These are phyloP conservation scores for Plecturocebus donacophilus DNA, from an alignment of 2,113 vertebrate genomes.

Conservation along the genomic window DNA sequence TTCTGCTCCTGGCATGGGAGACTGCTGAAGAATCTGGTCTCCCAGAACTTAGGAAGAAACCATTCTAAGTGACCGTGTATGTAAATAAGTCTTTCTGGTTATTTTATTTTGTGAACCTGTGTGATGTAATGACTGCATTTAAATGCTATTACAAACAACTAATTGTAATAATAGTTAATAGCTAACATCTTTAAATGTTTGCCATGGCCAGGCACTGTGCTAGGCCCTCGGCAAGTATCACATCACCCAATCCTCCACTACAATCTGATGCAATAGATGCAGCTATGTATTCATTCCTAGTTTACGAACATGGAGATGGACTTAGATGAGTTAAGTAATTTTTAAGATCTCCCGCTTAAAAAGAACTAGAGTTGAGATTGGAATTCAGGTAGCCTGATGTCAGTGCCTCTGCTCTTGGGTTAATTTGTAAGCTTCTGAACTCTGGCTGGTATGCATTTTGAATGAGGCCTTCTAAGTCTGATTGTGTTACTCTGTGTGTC, in stretches of 20 bases:
- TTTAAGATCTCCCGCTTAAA: neutral
- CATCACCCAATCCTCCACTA: neutral
- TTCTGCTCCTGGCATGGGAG: neutral
- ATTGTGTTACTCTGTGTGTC: neutral
- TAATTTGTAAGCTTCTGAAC: neutral
- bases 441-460: neutral
- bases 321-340: neutral
- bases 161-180: neutral
- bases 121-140: conserved; percentile 15
- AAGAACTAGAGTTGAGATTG: neutral
- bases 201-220: neutral
- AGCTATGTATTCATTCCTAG: neutral
- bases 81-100: neutral
- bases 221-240: neutral
- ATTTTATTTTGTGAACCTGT: neutral
- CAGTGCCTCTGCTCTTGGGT: neutral
- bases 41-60: neutral
- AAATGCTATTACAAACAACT: neutral
- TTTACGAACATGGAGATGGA: neutral
- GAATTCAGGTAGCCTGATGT: neutral
- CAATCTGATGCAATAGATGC: neutral
- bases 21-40: neutral
- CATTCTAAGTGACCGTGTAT: neutral
- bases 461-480: neutral
- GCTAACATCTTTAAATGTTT: neutral